Conservation (phyloP, 2,888 invertebrate genomes). For the Erebia ligea region DNA sequence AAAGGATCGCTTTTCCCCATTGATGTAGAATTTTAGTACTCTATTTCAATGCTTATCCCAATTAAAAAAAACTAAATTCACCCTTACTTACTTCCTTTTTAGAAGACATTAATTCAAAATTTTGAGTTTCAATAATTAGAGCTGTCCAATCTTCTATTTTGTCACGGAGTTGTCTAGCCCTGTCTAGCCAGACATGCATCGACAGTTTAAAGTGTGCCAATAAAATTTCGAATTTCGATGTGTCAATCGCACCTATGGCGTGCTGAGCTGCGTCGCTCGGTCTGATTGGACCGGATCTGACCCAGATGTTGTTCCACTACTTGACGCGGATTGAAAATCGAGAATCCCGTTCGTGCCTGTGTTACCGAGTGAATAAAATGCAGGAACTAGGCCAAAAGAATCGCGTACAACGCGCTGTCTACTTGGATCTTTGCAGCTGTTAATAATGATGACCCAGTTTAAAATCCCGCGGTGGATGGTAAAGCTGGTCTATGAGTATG, state of each 20-base stretch:
- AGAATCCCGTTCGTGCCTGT: slow-evolving; percentile 42
- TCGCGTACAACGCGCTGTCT: slow-evolving; percentile 44
- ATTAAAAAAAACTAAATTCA: not conserved
- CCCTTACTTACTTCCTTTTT: too few species aligned
- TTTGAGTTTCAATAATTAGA: too few species aligned
- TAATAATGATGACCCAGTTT: slow-evolving; percentile 51
- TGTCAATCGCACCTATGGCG: slow-evolving; percentile 43
- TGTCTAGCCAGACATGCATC: not conserved
- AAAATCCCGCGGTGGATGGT: not conserved
- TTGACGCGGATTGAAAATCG: slow-evolving; percentile 45
- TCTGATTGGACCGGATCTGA: slow-evolving; percentile 48
- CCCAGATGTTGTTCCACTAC: slow-evolving; percentile 42
- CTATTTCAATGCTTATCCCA: too few species aligned
- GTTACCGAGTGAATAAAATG: slow-evolving; percentile 45
- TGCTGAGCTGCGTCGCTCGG: slow-evolving; percentile 25
- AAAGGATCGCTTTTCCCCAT: not conserved
- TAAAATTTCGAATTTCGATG: slow-evolving; percentile 35
- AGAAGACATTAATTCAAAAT: too few species aligned
- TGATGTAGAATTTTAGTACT: too few species aligned
- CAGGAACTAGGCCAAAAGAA: slow-evolving; percentile 50
- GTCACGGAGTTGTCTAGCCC: not conserved
- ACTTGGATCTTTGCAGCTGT: slow-evolving; percentile 44
- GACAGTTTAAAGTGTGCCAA: slow-evolving; percentile 24
- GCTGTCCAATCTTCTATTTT: too few species aligned
- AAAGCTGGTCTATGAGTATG: slow-evolving; percentile 6